Percentiles rank a stretch among this genome's conserved stretches.
Conservation (phyloP, 1,140 invertebrate genomes). For the Caenorhabditis inopinata region DNA sequence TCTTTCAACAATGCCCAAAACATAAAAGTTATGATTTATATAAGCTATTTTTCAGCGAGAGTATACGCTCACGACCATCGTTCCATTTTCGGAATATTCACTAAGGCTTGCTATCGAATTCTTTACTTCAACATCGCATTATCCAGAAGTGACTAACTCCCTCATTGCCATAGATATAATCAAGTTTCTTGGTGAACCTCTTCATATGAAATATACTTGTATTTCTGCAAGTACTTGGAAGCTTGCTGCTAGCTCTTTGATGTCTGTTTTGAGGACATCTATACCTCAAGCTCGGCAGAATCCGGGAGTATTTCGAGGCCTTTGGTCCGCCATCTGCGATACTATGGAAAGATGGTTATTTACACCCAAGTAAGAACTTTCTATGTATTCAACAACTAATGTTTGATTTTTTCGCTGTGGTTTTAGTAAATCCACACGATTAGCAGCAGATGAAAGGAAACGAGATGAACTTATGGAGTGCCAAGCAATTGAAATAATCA, state of each 20-base stretch:
- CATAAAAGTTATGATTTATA: no score
- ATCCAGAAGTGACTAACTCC: conserved; percentile 54
- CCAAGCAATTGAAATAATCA: conserved; percentile 80
- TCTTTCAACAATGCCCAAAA: no score
- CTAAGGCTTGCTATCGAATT: conserved; percentile 57
- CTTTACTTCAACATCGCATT: conserved; percentile 51
- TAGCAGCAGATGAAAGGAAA: conserved; percentile 62
- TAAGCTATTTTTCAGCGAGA: conserved; percentile 40
- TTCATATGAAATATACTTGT: conserved; percentile 81
- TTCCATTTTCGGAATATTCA: conserved; percentile 60
- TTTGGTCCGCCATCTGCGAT: conserved; percentile 81
- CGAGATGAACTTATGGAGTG: conserved; percentile 61
- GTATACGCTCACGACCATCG: conserved; percentile 53
- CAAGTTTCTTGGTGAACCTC: conserved; percentile 68
- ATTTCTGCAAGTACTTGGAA: conserved; percentile 82
- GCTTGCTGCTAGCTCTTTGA: conserved; percentile 77
- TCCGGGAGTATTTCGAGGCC: conserved; percentile 68
- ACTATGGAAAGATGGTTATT: conserved; percentile 84
- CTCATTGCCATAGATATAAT: conserved; percentile 57
- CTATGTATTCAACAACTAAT: neutral
- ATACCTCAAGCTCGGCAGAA: conserved; percentile 82
- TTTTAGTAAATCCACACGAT: conserved; percentile 37
- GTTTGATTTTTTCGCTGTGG: neutral
- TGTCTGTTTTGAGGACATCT: conserved; percentile 79
- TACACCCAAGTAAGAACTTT: conserved; percentile 73